phyloP scores from a whole-genome alignment of 2,797 vertebrate species.

The Chromis chromis region DNA sequence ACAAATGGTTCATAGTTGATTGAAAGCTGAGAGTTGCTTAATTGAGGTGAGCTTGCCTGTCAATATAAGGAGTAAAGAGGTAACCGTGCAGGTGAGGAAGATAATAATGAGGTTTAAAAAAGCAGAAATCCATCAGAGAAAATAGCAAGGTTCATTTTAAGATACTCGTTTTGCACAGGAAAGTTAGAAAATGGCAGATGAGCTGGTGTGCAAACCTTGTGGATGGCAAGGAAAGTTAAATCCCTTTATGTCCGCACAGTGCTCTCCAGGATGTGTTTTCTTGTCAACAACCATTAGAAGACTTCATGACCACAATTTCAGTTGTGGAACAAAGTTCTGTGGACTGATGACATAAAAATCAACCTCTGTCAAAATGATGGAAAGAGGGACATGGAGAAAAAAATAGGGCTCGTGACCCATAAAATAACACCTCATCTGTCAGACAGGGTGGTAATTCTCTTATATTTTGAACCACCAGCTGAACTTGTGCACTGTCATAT shows the following conservation, averaged over 20 bases:
- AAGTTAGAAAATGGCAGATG: not conserved
- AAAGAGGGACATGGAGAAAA: not conserved
- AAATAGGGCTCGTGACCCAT: not conserved
- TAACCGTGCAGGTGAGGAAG: not conserved
- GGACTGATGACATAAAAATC: slow-evolving; percentile 5
- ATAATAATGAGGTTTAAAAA: not conserved
- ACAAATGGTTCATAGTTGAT: not conserved
- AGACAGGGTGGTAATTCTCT: not conserved
- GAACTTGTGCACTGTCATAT: slow-evolving; percentile 6
- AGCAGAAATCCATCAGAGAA: not conserved
- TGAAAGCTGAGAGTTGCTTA: not conserved
- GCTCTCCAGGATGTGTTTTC: not conserved
- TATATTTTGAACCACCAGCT: slow-evolving; percentile 10
- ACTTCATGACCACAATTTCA: not conserved
- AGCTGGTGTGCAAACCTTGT: not conserved
- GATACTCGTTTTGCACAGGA: not conserved
- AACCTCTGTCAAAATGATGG: slow-evolving; percentile 14
- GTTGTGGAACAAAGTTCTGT: slow-evolving; percentile 6
- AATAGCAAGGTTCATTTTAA: not conserved
- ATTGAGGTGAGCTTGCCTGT: not conserved
- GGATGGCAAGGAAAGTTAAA: not conserved
- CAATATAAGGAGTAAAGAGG: not conserved
- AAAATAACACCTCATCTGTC: slow-evolving; percentile 17
- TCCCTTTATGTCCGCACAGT: not conserved
- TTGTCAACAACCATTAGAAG: not conserved